phyloP scores from a whole-genome alignment of 2,888 invertebrate species.

The Cephalotes varians region DNA sequence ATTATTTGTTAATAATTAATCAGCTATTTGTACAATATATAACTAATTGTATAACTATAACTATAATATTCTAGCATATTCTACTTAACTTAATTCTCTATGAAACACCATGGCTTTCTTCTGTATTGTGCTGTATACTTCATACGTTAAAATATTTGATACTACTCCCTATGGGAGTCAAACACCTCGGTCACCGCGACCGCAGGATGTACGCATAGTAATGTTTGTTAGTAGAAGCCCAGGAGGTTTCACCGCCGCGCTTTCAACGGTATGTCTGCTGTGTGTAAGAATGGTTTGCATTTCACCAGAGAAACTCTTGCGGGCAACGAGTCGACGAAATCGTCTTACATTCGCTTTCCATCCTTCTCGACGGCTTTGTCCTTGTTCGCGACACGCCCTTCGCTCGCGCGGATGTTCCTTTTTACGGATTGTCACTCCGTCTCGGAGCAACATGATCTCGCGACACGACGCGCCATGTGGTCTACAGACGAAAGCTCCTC shows the following conservation, averaged over 20 bases:
- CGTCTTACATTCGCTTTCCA: slow-evolving; percentile 72
- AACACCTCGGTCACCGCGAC: neutral
- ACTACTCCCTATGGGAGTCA: neutral
- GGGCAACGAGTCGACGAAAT: slow-evolving; percentile 61
- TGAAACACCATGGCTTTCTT: neutral
- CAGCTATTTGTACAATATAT: too few species aligned
- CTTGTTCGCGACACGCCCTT: slow-evolving; percentile 52
- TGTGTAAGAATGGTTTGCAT: slow-evolving; percentile 80
- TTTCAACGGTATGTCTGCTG: slow-evolving; percentile 69
- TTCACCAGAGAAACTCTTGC: slow-evolving; percentile 80
- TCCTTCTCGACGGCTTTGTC: slow-evolving; percentile 60
- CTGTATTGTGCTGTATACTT: slow-evolving; percentile 19
- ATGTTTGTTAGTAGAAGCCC: slow-evolving; percentile 74
- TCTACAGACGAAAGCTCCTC: slow-evolving; percentile 9
- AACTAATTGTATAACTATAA: too few species aligned
- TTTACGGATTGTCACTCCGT: slow-evolving; percentile 35
- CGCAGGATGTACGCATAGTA: slow-evolving; percentile 50
- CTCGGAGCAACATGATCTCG: neutral
- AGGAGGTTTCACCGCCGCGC: slow-evolving; percentile 77
- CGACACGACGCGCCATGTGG: slow-evolving; percentile 14
- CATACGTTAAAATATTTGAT: slow-evolving; percentile 13
- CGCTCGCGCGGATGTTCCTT: slow-evolving; percentile 29
- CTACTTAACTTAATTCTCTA: neutral
- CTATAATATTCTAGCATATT: neutral
- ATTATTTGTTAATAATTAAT: too few species aligned